Evolutionary conservation across 30 jellyfish, hydroid and myxozoan genomes (phyloP).

Genomic region (Phacellophora camtschatica): DNA sequence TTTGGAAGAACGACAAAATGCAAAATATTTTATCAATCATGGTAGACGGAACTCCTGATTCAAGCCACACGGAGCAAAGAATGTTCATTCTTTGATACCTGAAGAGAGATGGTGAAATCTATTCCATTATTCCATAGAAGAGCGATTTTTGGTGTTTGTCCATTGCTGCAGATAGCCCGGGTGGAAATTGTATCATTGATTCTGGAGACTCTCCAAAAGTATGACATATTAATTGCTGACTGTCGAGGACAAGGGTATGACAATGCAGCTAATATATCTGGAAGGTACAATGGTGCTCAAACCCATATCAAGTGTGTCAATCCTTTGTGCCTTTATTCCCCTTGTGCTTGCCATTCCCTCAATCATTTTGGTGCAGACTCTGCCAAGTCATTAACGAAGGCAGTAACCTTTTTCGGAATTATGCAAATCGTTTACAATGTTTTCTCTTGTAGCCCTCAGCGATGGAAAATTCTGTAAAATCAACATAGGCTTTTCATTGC

Average conservation of each 20-base stretch:
- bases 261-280: conserved; percentile 68
- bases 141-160: conserved; percentile 36
- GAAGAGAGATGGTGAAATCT: background rate
- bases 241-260: conserved; percentile 76
- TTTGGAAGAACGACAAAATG: conserved; percentile 10
- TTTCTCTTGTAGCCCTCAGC: conserved; percentile 46
- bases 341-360: conserved; percentile 71
- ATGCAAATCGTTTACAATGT: conserved; percentile 38
- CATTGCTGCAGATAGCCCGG: conserved; percentile 54
- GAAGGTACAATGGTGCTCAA: conserved; percentile 69
- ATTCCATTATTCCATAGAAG: conserved; percentile 26
- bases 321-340: conserved; percentile 54
- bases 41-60: conserved; percentile 21
- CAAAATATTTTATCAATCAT: conserved; percentile 23
- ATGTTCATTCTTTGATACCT: background rate
- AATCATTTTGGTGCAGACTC: conserved; percentile 55
- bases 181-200: conserved; percentile 45
- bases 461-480: conserved; percentile 39
- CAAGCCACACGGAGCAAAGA: conserved; percentile 13
- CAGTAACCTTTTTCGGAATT: conserved; percentile 44
- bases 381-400: conserved; percentile 60
- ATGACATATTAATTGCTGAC: conserved; percentile 39
- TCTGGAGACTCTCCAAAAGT: conserved; percentile 41
- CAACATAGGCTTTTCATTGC: conserved; percentile 30
- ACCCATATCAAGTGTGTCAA: conserved; percentile 41